These are phyloP conservation scores for Vanacampus margaritifer DNA, from an alignment of 2,113 vertebrate species.

Conservation along the genomic window DNA sequence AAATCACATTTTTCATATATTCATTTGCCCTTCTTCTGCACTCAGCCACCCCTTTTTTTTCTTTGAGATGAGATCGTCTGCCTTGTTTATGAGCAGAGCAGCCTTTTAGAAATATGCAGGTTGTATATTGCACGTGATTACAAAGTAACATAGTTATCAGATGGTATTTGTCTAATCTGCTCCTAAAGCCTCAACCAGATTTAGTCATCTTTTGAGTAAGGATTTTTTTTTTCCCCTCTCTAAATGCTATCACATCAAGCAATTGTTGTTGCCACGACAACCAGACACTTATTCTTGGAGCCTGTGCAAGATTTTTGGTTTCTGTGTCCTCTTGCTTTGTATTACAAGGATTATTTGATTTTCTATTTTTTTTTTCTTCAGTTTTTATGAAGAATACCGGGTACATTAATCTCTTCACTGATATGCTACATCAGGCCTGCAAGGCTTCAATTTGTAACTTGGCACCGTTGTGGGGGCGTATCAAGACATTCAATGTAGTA, in stretches of 20 bases:
- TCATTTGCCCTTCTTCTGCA: neutral
- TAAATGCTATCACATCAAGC: conserved; percentile 45
- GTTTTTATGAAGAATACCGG: neutral
- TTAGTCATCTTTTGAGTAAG: conserved; percentile 49
- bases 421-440: neutral
- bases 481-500: conserved; percentile 14
- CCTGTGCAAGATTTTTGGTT: conserved; percentile 29
- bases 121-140: conserved; percentile 5
- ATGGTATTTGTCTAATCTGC: conserved; percentile 44
- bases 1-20: neutral
- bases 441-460: neutral
- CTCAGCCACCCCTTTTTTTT: neutral
- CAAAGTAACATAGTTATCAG: conserved; percentile 39
- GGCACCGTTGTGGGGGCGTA: neutral
- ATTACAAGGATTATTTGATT: neutral
- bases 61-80: neutral
- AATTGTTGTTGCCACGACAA: conserved; percentile 66
- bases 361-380: conserved; percentile 11
- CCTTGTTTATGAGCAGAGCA: conserved; percentile 9
- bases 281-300: conserved; percentile 53
- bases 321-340: conserved; percentile 14
- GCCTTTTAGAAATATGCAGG: conserved; percentile 5
- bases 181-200: conserved; percentile 52
- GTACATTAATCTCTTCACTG: neutral
- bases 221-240: conserved; percentile 32